Evolutionary conservation across 1,140 invertebrate genomes (phyloP).

Genomic region (Habropoda laboriosa): DNA sequence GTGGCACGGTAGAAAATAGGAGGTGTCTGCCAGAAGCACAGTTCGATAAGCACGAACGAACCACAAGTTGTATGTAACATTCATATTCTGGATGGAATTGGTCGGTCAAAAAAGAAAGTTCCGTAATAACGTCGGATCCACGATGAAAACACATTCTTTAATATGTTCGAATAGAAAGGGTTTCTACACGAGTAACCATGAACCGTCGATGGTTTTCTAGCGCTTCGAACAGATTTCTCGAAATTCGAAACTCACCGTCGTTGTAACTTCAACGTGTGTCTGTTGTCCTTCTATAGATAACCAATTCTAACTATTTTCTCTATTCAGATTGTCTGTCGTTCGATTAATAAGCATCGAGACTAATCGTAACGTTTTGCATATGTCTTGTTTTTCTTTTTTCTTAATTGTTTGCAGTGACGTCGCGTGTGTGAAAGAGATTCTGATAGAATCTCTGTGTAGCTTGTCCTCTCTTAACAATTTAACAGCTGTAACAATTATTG

Average conservation of each 20-base stretch:
- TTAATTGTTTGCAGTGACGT: constrained; percentile 30
- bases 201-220: background rate
- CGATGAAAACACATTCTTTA: background rate
- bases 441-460: constrained; percentile 11
- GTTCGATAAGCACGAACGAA: constrained; percentile 9
- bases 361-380: constrained; percentile 29
- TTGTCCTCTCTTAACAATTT: constrained; percentile 37
- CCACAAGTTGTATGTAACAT: background rate
- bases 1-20: background rate
- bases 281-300: background rate
- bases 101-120: constrained; percentile 31
- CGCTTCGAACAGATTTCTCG: background rate
- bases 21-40: background rate
- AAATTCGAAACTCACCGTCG: background rate
- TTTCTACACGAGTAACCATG: background rate
- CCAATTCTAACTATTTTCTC: background rate
- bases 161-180: background rate
- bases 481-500: constrained; percentile 42
- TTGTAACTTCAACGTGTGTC: constrained; percentile 34
- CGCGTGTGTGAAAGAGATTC: constrained; percentile 2
- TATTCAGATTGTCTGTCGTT: background rate
- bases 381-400: too few species aligned
- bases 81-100: background rate
- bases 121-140: background rate
- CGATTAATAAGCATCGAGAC: constrained; percentile 1